Evolutionary conservation across 2,113 vertebrate genomes (phyloP), one percentile per base, ranked within the genome.

Genomic region (Todiramphus saurophagus): DNA sequence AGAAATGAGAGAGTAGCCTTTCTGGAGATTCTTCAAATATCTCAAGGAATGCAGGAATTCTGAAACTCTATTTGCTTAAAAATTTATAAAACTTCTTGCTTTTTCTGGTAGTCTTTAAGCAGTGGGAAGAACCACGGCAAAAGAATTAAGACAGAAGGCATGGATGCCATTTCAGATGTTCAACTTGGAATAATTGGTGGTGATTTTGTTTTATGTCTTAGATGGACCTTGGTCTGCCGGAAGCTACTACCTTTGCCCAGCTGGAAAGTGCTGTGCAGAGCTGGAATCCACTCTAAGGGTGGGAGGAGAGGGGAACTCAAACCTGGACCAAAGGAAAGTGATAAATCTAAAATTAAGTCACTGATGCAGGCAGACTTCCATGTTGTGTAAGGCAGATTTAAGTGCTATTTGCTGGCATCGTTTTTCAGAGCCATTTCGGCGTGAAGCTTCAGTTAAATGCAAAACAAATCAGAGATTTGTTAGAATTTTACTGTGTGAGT

Each of bases 361-460:
- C 64, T 88, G 89, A 75, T 97, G 44, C 87, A 92, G 95, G 84
- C 92, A 92, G 91, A 70, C 48, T 97, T 96, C 94, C 75, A 83
- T 5, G 44, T 91, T 95, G 80, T 90, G 44, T 63, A 75, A 89
- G 59, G 80, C 44, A 70, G 60, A 85, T 51, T 89, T 84, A 58
- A 69, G 68, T 84, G 35, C 63, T 89, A 23, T 81, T 94, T 93
- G 74, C 86, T 94, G 93, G 69, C 80, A 75, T 83, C 1, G 4
- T 84, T 92, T 96, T 83, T 74, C 67, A 66, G 70, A 81, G 60
- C 76, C 30, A 30, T 88, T 80, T 87, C 51, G 92, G 31, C 11
- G 5, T 14, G 27, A 75, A 82, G 21, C 76, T 81, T 35, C 70
- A 79, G 50, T 64, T 69, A 89, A 89, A 91, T 79, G 74, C 73